phyloP scores from a whole-genome alignment of 2,797 vertebrate species.

The Fringilla coelebs region DNA sequence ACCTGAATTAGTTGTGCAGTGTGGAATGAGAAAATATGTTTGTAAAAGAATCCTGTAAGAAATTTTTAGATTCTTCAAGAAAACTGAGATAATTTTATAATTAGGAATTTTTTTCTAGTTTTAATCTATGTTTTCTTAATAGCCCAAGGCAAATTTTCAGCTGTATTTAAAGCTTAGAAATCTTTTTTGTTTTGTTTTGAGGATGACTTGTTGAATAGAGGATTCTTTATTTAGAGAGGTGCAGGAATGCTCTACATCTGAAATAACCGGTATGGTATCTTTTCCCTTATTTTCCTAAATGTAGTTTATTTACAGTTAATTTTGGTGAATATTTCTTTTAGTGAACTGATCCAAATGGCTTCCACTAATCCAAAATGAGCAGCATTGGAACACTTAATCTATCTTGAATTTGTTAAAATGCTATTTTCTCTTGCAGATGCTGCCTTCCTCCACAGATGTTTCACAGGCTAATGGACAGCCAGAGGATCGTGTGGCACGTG shows the following conservation, averaged over 20 bases:
- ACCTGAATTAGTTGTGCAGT: neutral
- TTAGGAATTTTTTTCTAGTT: accelerated
- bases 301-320: neutral
- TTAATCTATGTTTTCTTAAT: neutral
- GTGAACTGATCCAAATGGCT: neutral
- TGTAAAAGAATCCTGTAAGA: neutral
- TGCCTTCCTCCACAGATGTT: neutral
- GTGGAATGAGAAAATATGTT: neutral
- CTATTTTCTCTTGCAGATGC: slow-evolving; percentile 40
- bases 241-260: neutral
- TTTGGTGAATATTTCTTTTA: neutral
- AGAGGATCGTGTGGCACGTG: neutral
- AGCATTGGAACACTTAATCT: neutral
- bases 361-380: neutral
- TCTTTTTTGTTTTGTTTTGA: neutral
- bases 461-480: neutral
- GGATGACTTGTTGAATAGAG: neutral
- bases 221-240: neutral
- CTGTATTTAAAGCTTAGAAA: neutral
- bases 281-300: neutral
- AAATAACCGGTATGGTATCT: neutral
- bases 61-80: neutral
- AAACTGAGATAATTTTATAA: neutral
- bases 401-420: neutral
- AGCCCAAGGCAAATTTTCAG: neutral